A percentile compares a stretch with the other conserved stretches of the same genome.
Evolutionary conservation across 2,797 vertebrate genomes (phyloP).

Genomic region (Eulemur mongoz): DNA sequence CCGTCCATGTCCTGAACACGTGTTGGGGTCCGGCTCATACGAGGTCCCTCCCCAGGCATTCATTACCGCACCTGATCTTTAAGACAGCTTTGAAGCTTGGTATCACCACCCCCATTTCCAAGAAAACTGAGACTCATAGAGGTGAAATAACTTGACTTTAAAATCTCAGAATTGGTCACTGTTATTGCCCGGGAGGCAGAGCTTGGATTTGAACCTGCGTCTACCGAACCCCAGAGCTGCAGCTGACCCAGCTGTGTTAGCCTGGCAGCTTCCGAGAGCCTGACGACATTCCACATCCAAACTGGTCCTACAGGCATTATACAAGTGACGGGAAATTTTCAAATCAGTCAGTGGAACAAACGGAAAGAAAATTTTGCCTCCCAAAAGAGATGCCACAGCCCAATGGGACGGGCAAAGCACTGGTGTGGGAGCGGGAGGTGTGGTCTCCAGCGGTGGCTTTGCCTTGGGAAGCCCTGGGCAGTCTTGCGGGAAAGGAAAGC

Average conservation of each 20-base stretch:
- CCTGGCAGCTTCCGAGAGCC: neutral
- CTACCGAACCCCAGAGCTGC: too few relatives aligned
- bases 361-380: neutral
- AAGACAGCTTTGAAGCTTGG: neutral
- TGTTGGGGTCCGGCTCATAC: accelerated
- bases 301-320: neutral
- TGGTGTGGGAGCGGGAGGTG: too few relatives aligned
- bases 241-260: neutral
- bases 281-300: neutral
- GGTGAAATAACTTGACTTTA: neutral
- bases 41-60: neutral
- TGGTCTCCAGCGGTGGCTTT: accelerated
- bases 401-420: accelerated
- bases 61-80: accelerated
- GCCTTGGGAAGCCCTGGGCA: neutral
- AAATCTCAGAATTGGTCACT: neutral
- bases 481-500: neutral
- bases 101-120: neutral
- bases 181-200: neutral
- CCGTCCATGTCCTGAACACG: accelerated
- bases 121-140: neutral
- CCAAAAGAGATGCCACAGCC: neutral
- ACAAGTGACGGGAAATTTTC: too few relatives aligned
- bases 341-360: too few relatives aligned
- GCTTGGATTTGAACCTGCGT: neutral